phyloP scores from a whole-genome alignment of 1,140 invertebrate genomes.

The Trachymyrmex cornetzi region DNA sequence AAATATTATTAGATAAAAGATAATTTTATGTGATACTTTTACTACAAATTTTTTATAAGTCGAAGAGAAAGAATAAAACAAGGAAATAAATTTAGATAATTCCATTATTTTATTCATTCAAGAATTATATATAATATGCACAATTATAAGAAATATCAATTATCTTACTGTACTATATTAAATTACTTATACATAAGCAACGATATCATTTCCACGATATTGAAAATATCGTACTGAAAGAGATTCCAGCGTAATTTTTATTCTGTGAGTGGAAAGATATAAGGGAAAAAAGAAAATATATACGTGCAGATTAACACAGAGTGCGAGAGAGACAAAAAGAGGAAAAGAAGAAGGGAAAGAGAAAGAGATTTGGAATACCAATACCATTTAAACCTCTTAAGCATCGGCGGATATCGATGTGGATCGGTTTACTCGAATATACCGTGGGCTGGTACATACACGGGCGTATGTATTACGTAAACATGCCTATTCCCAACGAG shows the following conservation, averaged over 20 bases:
- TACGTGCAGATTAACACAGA: neutral
- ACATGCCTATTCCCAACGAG: conserved; percentile 63
- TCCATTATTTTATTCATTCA: neutral
- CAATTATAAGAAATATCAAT: neutral
- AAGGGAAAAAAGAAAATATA: neutral
- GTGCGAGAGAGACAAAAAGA: neutral
- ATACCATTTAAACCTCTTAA: conserved; percentile 55
- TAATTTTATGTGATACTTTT: neutral
- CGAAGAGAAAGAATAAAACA: neutral
- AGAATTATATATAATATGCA: neutral
- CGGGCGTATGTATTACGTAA: conserved; percentile 59
- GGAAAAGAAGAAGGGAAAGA: neutral
- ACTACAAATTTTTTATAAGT: neutral
- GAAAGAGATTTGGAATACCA: conserved; percentile 20
- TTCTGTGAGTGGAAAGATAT: neutral
- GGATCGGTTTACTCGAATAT: conserved; percentile 60
- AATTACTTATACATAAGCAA: neutral
- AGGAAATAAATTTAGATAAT: neutral
- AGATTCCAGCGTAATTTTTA: conserved; percentile 7
- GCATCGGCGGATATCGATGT: conserved; percentile 62
- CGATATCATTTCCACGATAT: neutral
- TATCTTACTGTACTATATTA: neutral
- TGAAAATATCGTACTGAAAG: neutral
- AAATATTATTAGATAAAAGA: neutral
- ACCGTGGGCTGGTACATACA: conserved; percentile 39